Base-by-base conservation (phyloP, 1,140 invertebrate genomes). In the Bursaphelenchus mucronatus region DNA sequence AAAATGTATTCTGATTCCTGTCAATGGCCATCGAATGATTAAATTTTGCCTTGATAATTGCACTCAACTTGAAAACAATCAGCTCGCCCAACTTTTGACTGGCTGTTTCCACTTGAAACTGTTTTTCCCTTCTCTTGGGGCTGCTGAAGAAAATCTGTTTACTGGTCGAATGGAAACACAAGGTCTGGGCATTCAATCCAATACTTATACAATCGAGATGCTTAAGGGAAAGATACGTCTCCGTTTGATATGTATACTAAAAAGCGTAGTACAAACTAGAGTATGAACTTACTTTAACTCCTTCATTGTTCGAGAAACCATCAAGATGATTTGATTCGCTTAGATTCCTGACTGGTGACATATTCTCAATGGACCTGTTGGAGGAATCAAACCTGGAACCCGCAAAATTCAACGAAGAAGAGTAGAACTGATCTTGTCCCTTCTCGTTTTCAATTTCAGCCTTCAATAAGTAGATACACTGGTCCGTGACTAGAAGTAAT, bases 21-120 rank as follows among this genome's bases (percentile, higher is more conserved):
- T 30, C 30, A 30, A 30, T 30, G 30, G 30, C 30, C 30, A 30
- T 50, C 40, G 13, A 43, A 8, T 50, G 57, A 41, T 44, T 39
- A n/a, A 30, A 30, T 5, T 30, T 30, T 30, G 30, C 10, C 40
- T 43, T 30, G 50, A 68, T 45, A n/a, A 70, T 63, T 19, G 45
- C 30, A 19, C 47, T 44, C 21, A 70, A 15, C 43, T 21, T 39
- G 21, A 47, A 49, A 8, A 46, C 70, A 45, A 70, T 73, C 0
- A 49, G 43, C 52, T 70, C 58, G 15, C 69, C 69, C 7, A 71
- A 46, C 10, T 40, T 39, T 55, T 59, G 44, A 21, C 73, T 70
- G 44, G 57, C 73, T 39, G 69, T 70, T 49, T 70, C 69, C 41
- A 70, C 46, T 21, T 49, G 19, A 46, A 73, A 61, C 11, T 51